A percentile compares a stretch with the other conserved stretches of the same genome.
Conservation (phyloP, 2,113 vertebrate genomes). For the Megalops atlanticus region DNA sequence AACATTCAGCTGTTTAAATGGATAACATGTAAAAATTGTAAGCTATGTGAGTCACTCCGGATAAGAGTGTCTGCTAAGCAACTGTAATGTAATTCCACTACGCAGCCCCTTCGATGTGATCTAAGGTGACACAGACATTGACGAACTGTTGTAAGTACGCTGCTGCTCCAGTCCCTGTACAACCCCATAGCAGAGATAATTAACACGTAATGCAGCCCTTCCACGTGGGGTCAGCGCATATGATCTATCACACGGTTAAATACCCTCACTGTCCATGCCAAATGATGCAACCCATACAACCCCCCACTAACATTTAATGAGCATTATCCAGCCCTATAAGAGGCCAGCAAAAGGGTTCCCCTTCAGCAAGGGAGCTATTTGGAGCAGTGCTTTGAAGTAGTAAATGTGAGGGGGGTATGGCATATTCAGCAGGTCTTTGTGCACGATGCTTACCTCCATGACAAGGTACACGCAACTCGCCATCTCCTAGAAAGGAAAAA, state of each 20-base stretch:
- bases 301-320: not conserved
- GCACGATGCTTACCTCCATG: slow-evolving; percentile 87
- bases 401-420: not conserved
- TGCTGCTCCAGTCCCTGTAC: not conserved
- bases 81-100: too few relatives aligned
- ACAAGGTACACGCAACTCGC: slow-evolving; percentile 94
- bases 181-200: too few relatives aligned
- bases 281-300: not conserved
- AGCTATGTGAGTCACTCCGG: too few relatives aligned
- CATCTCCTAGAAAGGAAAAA: slow-evolving; percentile 78
- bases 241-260: not conserved
- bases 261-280: not conserved
- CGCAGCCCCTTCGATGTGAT: not conserved
- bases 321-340: not conserved
- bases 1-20: too few relatives aligned
- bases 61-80: too few relatives aligned
- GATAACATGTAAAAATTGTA: too few relatives aligned
- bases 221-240: too few relatives aligned
- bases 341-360: not conserved
- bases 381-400: not conserved
- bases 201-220: too few relatives aligned
- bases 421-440: not conserved
- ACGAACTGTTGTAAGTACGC: not conserved
- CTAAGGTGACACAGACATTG: not conserved
- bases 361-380: not conserved